A percentile compares a stretch with the other conserved stretches of the same genome.
These are phyloP conservation scores for Pangasianodon gigas DNA, from an alignment of 2,113 vertebrate species.

Conservation along the genomic window DNA sequence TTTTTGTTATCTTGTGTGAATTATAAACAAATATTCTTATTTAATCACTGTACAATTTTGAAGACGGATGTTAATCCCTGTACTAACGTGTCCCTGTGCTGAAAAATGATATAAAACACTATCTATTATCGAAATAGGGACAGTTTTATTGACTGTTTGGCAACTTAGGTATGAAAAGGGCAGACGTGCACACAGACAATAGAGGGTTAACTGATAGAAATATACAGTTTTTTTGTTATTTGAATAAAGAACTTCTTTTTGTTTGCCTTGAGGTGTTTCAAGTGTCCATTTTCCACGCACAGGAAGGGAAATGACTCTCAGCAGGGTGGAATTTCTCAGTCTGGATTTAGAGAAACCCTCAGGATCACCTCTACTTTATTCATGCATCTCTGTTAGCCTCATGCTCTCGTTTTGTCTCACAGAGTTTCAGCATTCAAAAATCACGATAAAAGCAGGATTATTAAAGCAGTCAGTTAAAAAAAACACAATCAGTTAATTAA, in stretches of 20 bases:
- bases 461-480: neutral
- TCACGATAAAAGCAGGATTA: neutral
- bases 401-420: neutral
- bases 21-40: neutral
- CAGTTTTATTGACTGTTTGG: no score
- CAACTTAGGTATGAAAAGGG: neutral
- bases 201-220: neutral
- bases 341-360: neutral
- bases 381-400: neutral
- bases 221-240: no score
- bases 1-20: neutral
- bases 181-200: no score
- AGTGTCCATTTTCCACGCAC: neutral
- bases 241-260: neutral
- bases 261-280: neutral
- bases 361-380: neutral
- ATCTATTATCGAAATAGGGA: no score
- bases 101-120: no score
- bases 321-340: neutral
- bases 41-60: no score
- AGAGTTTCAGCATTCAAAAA: neutral
- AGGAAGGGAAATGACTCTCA: conserved; percentile 17
- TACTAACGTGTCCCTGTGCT: no score
- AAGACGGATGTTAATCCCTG: no score
- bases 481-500: conserved; percentile 9